Evolutionary conservation across 2,888 invertebrate genomes (phyloP).

Genomic region (Polylopha cassiicola): DNA sequence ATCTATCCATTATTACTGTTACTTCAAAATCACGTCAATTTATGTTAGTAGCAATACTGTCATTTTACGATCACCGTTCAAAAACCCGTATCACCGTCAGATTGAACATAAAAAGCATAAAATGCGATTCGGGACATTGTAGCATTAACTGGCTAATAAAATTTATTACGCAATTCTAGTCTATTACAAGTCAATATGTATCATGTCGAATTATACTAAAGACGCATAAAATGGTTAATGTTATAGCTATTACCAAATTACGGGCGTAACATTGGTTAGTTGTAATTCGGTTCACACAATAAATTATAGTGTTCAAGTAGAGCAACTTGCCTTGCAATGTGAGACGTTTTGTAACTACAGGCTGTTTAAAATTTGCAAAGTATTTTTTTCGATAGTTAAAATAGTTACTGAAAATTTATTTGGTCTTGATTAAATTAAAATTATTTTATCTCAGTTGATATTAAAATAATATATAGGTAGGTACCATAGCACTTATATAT

Average conservation of each 20-base stretch:
- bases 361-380: constrained; percentile 29
- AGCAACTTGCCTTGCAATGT: constrained; percentile 47
- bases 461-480: too few relatives aligned
- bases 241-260: constrained; percentile 41
- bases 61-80: too few relatives aligned
- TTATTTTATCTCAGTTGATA: too few relatives aligned
- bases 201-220: constrained; percentile 8
- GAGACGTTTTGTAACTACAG: constrained; percentile 34
- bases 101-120: too few relatives aligned
- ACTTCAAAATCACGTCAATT: too few relatives aligned
- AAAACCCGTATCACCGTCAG: too few relatives aligned
- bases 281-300: constrained; percentile 57
- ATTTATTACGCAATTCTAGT: constrained; percentile 3
- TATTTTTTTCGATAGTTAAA: background rate
- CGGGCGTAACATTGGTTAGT: constrained; percentile 18
- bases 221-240: constrained; percentile 27
- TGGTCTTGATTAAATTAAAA: too few relatives aligned
- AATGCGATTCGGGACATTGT: too few relatives aligned
- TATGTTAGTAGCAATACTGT: too few relatives aligned
- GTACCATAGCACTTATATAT: too few relatives aligned
- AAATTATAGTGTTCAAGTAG: constrained; percentile 54
- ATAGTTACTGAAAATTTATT: background rate
- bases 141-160: too few relatives aligned
- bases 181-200: constrained; percentile 5
- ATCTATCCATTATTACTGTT: too few relatives aligned